These are phyloP conservation scores for Microplitis mediator DNA, from an alignment of 1,140 invertebrate species.

Conservation along the genomic window DNA sequence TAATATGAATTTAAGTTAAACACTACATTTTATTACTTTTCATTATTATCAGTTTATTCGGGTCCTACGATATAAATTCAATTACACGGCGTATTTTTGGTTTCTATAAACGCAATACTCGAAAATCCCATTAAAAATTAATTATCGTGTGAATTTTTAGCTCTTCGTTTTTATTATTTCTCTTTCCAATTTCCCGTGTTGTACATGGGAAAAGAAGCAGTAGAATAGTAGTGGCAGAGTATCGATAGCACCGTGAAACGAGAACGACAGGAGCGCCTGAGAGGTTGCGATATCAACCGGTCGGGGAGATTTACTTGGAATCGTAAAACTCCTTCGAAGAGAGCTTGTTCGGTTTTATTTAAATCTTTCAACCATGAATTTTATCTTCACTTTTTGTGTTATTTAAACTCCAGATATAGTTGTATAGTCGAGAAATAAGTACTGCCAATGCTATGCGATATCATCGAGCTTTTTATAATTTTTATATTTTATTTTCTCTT, in stretches of 20 bases:
- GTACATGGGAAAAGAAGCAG: neutral
- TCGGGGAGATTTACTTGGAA: conserved; percentile 7
- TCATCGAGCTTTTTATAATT: too few relatives aligned
- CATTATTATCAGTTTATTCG: too few relatives aligned
- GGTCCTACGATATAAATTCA: too few relatives aligned
- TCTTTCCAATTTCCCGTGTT: neutral
- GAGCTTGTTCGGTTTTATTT: conserved; percentile 20
- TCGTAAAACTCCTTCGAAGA: conserved; percentile 10
- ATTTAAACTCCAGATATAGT: neutral
- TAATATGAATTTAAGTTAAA: neutral
- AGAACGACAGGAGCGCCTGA: neutral
- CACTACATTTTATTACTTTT: neutral
- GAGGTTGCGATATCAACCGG: neutral
- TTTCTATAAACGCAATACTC: too few relatives aligned
- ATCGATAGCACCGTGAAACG: neutral
- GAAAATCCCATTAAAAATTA: neutral
- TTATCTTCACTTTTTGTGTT: neutral
- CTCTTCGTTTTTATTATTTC: neutral
- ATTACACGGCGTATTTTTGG: too few relatives aligned
- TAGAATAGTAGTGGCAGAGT: neutral
- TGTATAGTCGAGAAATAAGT: too few relatives aligned
- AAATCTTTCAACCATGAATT: conserved; percentile 18
- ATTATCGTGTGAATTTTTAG: neutral
- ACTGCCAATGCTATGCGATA: too few relatives aligned
- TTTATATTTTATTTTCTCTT: too few relatives aligned